A percentile compares a stretch with the other conserved stretches of the same genome.
phyloP scores from a whole-genome alignment of 2,888 invertebrate species.

The Spialia ferax region DNA sequence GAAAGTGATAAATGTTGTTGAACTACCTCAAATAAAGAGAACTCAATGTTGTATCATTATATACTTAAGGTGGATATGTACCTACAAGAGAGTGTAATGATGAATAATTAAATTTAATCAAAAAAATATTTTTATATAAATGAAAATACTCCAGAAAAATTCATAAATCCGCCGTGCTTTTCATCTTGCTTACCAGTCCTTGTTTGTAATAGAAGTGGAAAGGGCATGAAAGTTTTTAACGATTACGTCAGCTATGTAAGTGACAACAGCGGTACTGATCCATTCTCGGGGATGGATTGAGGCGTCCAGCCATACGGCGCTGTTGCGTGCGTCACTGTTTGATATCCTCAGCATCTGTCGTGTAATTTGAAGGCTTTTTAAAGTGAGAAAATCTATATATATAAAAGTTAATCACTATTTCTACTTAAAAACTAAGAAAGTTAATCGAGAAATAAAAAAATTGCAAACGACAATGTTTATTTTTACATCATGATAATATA shows the following conservation, averaged over 20 bases:
- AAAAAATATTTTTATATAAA: background rate
- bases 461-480: no score
- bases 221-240: slow-evolving; percentile 89
- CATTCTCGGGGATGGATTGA: slow-evolving; percentile 97
- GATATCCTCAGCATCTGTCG: slow-evolving; percentile 88
- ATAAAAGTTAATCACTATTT: no score
- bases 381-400: no score
- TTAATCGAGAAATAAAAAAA: no score
- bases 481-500: no score
- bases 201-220: slow-evolving; percentile 89
- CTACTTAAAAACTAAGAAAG: no score
- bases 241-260: slow-evolving; percentile 91
- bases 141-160: background rate
- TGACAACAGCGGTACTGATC: slow-evolving; percentile 93
- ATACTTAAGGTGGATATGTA: no score
- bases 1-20: no score
- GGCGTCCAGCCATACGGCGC: slow-evolving; percentile 91
- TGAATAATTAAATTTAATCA: background rate
- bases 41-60: no score
- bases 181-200: slow-evolving; percentile 92
- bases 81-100: no score
- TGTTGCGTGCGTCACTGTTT: slow-evolving; percentile 88
- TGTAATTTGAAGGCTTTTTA: background rate
- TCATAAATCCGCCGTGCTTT: background rate
- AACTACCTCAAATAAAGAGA: no score